phyloP scores from a whole-genome alignment of 92 coral and sea anemone genomes.

The Porites lobata region DNA sequence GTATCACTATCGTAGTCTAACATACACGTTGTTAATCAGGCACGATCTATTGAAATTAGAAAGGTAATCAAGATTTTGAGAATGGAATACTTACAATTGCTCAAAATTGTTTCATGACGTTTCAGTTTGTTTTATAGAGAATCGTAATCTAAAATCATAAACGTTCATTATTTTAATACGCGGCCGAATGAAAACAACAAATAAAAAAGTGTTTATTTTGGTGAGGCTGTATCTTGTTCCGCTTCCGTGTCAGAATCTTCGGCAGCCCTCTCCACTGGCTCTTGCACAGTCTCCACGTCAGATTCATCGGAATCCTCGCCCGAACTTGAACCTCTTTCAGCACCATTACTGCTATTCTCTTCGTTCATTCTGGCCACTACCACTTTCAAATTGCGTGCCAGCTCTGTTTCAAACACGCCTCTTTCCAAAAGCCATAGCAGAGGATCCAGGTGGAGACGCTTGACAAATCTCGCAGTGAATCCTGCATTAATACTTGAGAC shows the following conservation, averaged over 20 bases:
- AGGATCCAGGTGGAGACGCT: conserved; percentile 29
- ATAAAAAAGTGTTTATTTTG: too few relatives aligned
- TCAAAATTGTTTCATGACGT: too few relatives aligned
- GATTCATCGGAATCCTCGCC: conserved; percentile 18
- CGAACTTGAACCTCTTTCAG: neutral
- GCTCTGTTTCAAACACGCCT: conserved; percentile 19
- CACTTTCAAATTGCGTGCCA: conserved; percentile 18
- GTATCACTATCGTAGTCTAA: conserved; percentile 39
- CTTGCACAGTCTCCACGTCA: neutral
- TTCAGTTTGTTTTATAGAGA: too few relatives aligned
- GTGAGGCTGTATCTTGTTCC: neutral
- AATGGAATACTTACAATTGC: too few relatives aligned
- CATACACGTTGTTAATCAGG: conserved; percentile 1
- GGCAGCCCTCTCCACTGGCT: conserved; percentile 35
- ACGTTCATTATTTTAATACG: too few relatives aligned
- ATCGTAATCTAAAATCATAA: too few relatives aligned
- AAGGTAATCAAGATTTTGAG: too few relatives aligned
- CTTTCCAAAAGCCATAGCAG: conserved; percentile 44
- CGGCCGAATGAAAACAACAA: too few relatives aligned
- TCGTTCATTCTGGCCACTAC: conserved; percentile 30
- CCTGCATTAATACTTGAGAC: conserved; percentile 37
- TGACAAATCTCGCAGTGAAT: conserved; percentile 13
- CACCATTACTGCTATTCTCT: too few relatives aligned
- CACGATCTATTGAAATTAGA: too few relatives aligned
- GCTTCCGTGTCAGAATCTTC: conserved; percentile 26